Evolutionary conservation across 2,888 invertebrate species (phyloP), one percentile per base, ranked within the genome.

Genomic region (Polydrusus cervinus): DNA sequence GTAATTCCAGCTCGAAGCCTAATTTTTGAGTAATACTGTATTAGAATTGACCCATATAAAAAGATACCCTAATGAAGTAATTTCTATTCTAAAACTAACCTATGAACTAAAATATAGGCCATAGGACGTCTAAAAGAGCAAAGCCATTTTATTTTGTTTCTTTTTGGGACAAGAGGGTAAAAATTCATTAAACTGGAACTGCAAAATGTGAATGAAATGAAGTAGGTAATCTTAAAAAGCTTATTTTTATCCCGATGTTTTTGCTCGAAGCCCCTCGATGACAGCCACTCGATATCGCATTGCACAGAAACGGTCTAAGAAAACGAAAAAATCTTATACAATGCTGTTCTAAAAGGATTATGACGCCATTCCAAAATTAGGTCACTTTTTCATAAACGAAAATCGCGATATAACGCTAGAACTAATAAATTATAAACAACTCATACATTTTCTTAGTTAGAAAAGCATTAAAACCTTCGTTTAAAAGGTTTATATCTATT

Each of bases 231-330:
- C 68, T 57, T 68, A 53, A 43, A 68, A 57, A 57, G 57, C 57
- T 68, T 57, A 68, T 57, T 68, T 68, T 68, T 68, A 68, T 68
- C 68, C 57, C 30, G 57, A 68, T 57, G 55, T 57, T 68, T 55
- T 68, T 51, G 18, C 49, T 40, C 18, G 66, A 14, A 34, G 38
- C 16, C 38, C 40, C 66, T 45, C 40, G 57, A 57, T 55, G 68
- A 55, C 57, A 57, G 25, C 45, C 40, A 57, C 57, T 68, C 47
- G 68, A 68, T 68, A 68, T 55, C 30, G 43, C 45, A 57, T 16
- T 14, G 57, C n/a, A 57, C 57, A 57, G 57, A 57, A 34, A 57
- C 57, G 38, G 38, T 11, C 38, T 34, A 25, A 9, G 16, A 34
- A 8, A 55, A n/a, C n/a, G n/a, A 18, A 55, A 55, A 49, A 51